Percentiles rank a stretch among this genome's conserved stretches.
phyloP scores from a whole-genome alignment of 2,888 invertebrate species.

The Mylabris sibirica region DNA sequence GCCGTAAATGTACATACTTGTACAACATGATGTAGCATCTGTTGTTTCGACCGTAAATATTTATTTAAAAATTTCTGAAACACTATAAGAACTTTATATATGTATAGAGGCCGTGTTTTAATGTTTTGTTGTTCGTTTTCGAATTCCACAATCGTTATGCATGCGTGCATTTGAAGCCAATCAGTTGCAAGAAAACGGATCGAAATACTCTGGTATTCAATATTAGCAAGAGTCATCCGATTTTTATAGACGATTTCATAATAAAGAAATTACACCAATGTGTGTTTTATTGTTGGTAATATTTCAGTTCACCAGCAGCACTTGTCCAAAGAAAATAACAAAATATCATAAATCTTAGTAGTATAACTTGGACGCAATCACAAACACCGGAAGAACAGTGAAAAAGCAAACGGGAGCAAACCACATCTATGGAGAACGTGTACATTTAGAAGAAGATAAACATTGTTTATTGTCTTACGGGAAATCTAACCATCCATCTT shows the following conservation, averaged over 20 bases:
- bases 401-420: not conserved
- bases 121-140: not conserved
- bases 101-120: not conserved
- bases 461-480: slow-evolving; percentile 44
- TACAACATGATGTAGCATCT: not conserved
- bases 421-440: too few relatives aligned
- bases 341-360: slow-evolving; percentile 9
- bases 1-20: not conserved
- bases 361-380: slow-evolving; percentile 5
- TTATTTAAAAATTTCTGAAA: not conserved
- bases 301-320: not conserved
- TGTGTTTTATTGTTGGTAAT: slow-evolving; percentile 5
- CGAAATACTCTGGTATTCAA: not conserved
- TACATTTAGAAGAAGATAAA: slow-evolving; percentile 39
- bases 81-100: too few relatives aligned
- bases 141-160: not conserved
- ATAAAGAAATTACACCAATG: not conserved
- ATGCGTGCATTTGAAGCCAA: not conserved
- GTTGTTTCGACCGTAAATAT: not conserved
- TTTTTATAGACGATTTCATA: not conserved
- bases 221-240: not conserved
- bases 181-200: not conserved
- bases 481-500: slow-evolving; percentile 40
- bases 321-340: not conserved
- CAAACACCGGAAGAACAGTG: not conserved